Base-by-base conservation (phyloP, 2,113 vertebrate genomes). In the Acinonyx jubatus region DNA sequence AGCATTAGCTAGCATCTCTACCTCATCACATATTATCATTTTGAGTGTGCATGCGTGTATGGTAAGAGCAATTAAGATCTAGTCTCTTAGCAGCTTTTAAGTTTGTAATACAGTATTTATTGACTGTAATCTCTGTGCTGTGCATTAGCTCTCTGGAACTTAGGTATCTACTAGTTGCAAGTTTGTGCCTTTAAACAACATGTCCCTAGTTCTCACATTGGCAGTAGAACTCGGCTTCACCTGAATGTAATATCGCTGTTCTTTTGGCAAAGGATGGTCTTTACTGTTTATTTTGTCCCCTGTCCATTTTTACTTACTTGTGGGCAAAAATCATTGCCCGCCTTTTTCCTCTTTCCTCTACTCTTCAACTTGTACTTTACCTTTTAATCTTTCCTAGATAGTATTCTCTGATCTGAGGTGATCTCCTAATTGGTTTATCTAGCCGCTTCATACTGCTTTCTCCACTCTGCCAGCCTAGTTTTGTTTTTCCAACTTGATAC, bases 401-500 rank as follows among this genome's bases (percentile, higher is more conserved):
- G 10, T 57, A 19, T 36, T 97, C 61, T 71, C 9, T 94, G 65
- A 6, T 89, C 80, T 89, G 38, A 83, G 45, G 33, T 89, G 12
- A 92, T 69, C 61, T 27, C 25, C 19, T 92, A 85, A 65, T 41
- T 96, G 50, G 9, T 79, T 61, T 96, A 76, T 84, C 29, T 76
- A 83, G 13, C 33, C 10, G 63, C 61, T 73, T 82, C 36, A n/a
- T 97, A 73, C 29, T 85, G 29, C 11, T 52, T 61, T 97, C 36
- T 95, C 23, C 13, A n/a, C 10, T 94, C 25, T 95, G 9, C 81
- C 19, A 52, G 38, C 29, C n/a, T n/a, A 85, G 1, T 80, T 93
- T 91, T 92, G 31, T 71, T 89, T 79, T 94, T 86, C 38, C n/a
- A 29, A 92, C 45, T 97, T 95, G 81, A 69, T 84, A 81, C 61